Conservation (phyloP, 2,888 invertebrate genomes). For the Allolobophora icterica region DNA sequence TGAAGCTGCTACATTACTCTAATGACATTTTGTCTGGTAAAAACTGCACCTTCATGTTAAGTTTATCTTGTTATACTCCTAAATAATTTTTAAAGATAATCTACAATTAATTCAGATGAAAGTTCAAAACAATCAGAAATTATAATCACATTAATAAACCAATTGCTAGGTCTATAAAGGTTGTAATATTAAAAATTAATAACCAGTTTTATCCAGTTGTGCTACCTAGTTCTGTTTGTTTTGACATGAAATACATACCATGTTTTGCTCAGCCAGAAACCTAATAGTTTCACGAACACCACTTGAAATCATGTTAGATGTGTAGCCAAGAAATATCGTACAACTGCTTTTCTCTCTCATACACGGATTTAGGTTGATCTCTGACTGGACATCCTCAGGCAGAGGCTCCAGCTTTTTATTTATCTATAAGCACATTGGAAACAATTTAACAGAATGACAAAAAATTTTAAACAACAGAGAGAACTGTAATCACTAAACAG, state of each 20-base stretch:
- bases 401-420: constrained; percentile 76
- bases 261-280: constrained; percentile 83
- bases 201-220: background rate
- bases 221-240: background rate
- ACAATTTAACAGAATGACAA: background rate
- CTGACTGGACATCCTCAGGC: constrained; percentile 72
- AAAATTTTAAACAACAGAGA: constrained; percentile 6
- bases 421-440: constrained; percentile 67
- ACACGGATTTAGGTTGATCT: constrained; percentile 75
- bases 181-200: background rate
- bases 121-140: background rate
- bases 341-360: constrained; percentile 70
- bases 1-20: background rate
- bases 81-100: background rate
- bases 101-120: background rate
- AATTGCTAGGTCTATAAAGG: background rate
- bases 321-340: constrained; percentile 94
- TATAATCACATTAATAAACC: background rate
- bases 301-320: constrained; percentile 94
- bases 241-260: constrained; percentile 68
- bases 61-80: background rate
- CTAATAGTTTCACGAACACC: constrained; percentile 89
- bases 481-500: background rate
- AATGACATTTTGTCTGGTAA: background rate
- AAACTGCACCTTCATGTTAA: background rate